These are phyloP conservation scores for Anticlea derivata DNA, from an alignment of 2,888 invertebrate species.

Conservation along the genomic window DNA sequence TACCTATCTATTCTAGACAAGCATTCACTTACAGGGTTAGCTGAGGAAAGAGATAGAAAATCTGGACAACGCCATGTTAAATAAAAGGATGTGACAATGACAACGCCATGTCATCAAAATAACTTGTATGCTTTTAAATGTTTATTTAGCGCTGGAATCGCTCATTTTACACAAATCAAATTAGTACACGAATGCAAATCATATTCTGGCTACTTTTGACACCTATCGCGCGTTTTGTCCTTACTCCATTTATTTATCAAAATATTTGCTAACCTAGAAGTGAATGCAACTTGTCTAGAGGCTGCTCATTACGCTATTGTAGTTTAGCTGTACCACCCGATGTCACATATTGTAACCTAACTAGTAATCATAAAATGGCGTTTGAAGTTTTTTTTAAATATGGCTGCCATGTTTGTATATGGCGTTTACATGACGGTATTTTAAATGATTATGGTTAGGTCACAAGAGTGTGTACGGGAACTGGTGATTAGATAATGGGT, in stretches of 20 bases:
- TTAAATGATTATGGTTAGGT: slow-evolving; percentile 18
- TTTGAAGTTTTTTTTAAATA: too few species aligned
- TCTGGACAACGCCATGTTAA: too few species aligned
- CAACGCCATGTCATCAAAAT: too few species aligned
- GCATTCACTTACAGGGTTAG: slow-evolving; percentile 5
- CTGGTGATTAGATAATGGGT: slow-evolving; percentile 38
- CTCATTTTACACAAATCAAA: too few species aligned
- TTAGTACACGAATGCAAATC: too few species aligned
- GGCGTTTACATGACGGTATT: slow-evolving; percentile 4
- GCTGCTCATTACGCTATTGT: slow-evolving; percentile 26
- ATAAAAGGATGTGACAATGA: too few species aligned
- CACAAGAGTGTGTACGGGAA: slow-evolving; percentile 5
- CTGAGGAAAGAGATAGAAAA: background rate
- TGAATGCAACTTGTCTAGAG: slow-evolving; percentile 19
- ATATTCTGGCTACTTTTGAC: too few species aligned
- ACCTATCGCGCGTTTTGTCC: too few species aligned
- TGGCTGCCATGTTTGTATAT: background rate
- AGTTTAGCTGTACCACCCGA: slow-evolving; percentile 39
- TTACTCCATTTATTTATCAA: background rate
- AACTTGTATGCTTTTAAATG: too few species aligned
- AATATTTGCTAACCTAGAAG: slow-evolving; percentile 4
- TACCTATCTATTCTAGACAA: slow-evolving; percentile 1
- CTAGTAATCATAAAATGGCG: background rate
- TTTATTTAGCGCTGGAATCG: too few species aligned
- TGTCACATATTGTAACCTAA: slow-evolving; percentile 21